These are phyloP conservation scores for Drosophila leontia DNA, from an alignment of 1,140 invertebrate genomes.

Conservation along the genomic window DNA sequence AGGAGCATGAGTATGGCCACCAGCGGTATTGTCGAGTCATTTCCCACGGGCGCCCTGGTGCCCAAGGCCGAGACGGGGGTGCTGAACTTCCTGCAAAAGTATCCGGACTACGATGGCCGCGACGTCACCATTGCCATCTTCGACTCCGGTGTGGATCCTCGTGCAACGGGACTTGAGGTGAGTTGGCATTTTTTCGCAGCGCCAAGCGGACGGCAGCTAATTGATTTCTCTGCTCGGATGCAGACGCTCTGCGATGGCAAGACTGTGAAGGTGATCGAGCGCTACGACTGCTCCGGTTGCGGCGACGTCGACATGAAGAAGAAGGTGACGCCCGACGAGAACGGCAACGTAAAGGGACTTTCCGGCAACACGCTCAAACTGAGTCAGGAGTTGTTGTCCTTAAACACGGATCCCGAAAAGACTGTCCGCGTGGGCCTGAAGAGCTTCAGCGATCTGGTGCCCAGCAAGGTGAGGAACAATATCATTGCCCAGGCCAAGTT, in stretches of 20 bases:
- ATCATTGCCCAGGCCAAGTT: conserved; percentile 94
- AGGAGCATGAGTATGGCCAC: conserved; percentile 64
- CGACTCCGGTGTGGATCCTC: conserved; percentile 99
- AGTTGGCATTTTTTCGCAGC: conserved; percentile 54
- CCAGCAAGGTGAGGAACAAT: conserved; percentile 92
- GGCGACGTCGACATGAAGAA: conserved; percentile 97
- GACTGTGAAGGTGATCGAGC: conserved; percentile 96
- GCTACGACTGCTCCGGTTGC: conserved; percentile 97
- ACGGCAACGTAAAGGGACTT: conserved; percentile 93
- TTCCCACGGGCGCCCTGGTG: conserved; percentile 92
- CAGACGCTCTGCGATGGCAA: conserved; percentile 90
- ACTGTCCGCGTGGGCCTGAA: conserved; percentile 95
- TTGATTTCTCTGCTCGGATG: background rate
- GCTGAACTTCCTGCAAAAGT: conserved; percentile 93
- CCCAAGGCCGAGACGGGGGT: conserved; percentile 99
- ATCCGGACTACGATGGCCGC: conserved; percentile 97
- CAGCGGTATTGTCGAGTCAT: conserved; percentile 88
- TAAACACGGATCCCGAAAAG: conserved; percentile 86
- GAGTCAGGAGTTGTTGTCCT: conserved; percentile 52
- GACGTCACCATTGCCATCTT: conserved; percentile 97
- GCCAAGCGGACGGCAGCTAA: conserved; percentile 1
- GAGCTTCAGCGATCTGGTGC: conserved; percentile 94
- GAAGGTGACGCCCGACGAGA: conserved; percentile 89
- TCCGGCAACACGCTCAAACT: conserved; percentile 93
- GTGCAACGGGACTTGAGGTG: conserved; percentile 96